phyloP scores from a whole-genome alignment of 2,797 vertebrate species.

The Pipistrellus kuhlii region DNA sequence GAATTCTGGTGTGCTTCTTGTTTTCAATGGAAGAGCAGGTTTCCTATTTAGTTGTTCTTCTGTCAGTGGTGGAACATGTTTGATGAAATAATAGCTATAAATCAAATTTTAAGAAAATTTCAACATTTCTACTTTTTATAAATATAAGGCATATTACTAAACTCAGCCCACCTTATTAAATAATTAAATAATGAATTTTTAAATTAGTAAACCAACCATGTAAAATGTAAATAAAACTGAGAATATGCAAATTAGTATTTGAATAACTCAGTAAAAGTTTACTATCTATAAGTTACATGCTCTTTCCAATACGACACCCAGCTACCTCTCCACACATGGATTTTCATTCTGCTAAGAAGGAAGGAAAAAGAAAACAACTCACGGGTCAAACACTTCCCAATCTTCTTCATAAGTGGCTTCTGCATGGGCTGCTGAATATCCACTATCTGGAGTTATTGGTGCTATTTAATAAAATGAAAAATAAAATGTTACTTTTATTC shows the following conservation, averaged over 20 bases:
- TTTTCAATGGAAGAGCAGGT: slow-evolving; percentile 97
- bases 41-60: slow-evolving; percentile 99
- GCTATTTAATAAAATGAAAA: slow-evolving; percentile 87
- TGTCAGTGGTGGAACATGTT: slow-evolving; percentile 97
- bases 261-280: slow-evolving; percentile 9
- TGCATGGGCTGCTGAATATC: slow-evolving; percentile 94
- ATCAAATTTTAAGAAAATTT: slow-evolving; percentile 69
- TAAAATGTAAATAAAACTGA: slow-evolving; percentile 56
- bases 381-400: slow-evolving; percentile 99
- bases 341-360: neutral
- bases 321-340: neutral
- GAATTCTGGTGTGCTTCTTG: slow-evolving; percentile 98
- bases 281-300: slow-evolving; percentile 92
- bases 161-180: neutral
- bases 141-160: slow-evolving; percentile 46
- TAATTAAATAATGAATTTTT: slow-evolving; percentile 25
- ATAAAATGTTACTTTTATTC: slow-evolving; percentile 54
- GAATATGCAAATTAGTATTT: slow-evolving; percentile 10
- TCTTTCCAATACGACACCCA: neutral
- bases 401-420: slow-evolving; percentile 98
- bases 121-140: slow-evolving; percentile 59
- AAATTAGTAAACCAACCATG: slow-evolving; percentile 54
- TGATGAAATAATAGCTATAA: slow-evolving; percentile 98
- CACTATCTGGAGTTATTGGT: slow-evolving; percentile 94
- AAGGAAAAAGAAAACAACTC: slow-evolving; percentile 85